These are phyloP conservation scores for Chionis minor DNA, from an alignment of 2,113 vertebrate genomes.

Conservation along the genomic window DNA sequence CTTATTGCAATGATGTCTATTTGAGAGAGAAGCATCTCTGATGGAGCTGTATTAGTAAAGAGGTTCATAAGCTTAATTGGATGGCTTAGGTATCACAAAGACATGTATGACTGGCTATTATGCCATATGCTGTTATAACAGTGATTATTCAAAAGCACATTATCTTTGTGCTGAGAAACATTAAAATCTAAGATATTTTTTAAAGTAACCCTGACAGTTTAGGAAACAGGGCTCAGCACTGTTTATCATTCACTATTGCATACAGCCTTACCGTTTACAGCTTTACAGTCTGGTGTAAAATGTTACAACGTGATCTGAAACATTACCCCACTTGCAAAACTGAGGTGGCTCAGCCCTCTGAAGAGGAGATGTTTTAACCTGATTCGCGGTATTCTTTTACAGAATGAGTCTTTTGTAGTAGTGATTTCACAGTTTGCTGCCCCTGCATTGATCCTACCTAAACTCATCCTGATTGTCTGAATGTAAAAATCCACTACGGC, in stretches of 20 bases:
- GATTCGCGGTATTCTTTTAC: neutral
- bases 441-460: neutral
- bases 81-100: neutral
- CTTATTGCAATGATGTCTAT: neutral
- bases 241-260: neutral
- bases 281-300: neutral
- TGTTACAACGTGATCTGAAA: neutral
- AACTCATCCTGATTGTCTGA: neutral
- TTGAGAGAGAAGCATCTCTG: neutral
- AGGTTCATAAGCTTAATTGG: neutral
- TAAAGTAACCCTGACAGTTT: neutral
- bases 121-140: neutral
- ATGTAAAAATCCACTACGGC: neutral
- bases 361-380: neutral
- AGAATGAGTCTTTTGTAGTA: neutral
- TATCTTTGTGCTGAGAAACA: neutral
- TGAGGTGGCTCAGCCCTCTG: neutral
- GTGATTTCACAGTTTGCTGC: constrained; percentile 12
- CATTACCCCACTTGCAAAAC: neutral
- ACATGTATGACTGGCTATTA: neutral
- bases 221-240: neutral
- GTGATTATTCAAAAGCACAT: neutral
- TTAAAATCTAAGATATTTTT: neutral
- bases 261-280: neutral
- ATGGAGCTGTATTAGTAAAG: neutral